These are phyloP conservation scores for Drosophila tripunctata DNA, from an alignment of 2,888 invertebrate species.

Conservation along the genomic window DNA sequence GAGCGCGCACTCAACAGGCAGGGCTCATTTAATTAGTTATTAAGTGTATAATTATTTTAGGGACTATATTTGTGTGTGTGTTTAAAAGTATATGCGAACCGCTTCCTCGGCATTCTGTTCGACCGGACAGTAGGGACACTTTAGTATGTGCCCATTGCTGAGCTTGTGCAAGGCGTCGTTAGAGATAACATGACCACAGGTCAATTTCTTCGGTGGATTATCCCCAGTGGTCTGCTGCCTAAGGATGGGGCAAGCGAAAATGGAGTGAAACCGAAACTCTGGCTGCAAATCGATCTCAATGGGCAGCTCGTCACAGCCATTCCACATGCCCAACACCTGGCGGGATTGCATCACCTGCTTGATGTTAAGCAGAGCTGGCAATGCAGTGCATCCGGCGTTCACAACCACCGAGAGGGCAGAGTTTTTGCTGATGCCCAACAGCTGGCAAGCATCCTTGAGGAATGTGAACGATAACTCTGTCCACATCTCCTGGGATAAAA, in stretches of 20 bases:
- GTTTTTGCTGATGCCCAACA: constrained; percentile 94
- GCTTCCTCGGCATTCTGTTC: constrained; percentile 98
- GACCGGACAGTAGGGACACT: constrained; percentile 99
- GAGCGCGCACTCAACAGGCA: too few species aligned
- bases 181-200: constrained; percentile 99
- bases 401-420: constrained; percentile 96
- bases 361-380: constrained; percentile 97
- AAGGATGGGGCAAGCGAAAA: constrained; percentile 99
- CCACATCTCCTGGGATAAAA: constrained; percentile 91
- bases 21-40: too few species aligned
- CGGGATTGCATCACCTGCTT: constrained; percentile 95
- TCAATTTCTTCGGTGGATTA: constrained; percentile 98
- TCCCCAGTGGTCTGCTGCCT: constrained; percentile 97
- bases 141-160: constrained; percentile 97
- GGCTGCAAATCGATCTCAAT: constrained; percentile 97
- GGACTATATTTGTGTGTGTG: constrained; percentile 20
- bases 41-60: constrained; percentile 16
- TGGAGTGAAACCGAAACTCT: constrained; percentile 97
- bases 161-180: constrained; percentile 98
- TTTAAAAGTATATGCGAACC: constrained; percentile 94
- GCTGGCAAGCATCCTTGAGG: constrained; percentile 94
- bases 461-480: constrained; percentile 93
- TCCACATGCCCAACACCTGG: constrained; percentile 97
- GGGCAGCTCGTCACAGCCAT: constrained; percentile 97
- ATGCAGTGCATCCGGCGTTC: constrained; percentile 95